A percentile compares a stretch with the other conserved stretches of the same genome.
Evolutionary conservation across 2,888 invertebrate genomes (phyloP).

Genomic region (Nomada ferruginata): DNA sequence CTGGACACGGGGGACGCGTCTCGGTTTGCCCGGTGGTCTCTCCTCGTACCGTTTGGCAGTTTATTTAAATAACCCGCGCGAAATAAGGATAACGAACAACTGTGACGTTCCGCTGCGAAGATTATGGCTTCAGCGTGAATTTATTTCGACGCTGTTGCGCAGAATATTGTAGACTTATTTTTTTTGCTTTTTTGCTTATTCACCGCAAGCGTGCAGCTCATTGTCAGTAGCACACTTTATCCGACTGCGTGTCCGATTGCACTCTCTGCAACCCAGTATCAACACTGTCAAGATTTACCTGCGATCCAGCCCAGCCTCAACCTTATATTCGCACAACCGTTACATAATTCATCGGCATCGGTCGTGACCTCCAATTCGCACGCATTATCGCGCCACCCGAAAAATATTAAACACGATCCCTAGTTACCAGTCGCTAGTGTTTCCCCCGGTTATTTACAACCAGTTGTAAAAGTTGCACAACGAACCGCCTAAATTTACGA

Average conservation of each 20-base stretch:
- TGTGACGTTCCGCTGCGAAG: not conserved
- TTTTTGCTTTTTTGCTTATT: no score
- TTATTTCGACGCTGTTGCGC: not conserved
- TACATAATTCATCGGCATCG: conserved; percentile 27
- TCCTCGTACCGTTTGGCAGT: conserved; percentile 1
- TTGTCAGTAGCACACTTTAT: not conserved
- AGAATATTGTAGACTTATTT: not conserved
- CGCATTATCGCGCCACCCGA: not conserved
- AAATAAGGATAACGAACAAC: not conserved
- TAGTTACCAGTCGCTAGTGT: conserved; percentile 2
- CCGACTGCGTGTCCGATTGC: not conserved
- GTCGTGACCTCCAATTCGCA: not conserved
- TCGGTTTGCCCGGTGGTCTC: not conserved
- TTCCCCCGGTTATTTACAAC: conserved; percentile 16
- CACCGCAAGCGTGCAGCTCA: not conserved
- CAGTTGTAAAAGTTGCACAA: conserved; percentile 48
- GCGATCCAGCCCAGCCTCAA: not conserved
- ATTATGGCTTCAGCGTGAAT: not conserved
- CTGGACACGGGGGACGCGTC: no score
- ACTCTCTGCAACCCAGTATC: not conserved
- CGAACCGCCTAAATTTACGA: conserved; percentile 29
- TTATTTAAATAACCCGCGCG: conserved; percentile 5
- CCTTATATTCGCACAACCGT: not conserved
- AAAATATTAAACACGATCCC: conserved; percentile 28
- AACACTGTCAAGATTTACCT: not conserved